Percentiles rank a stretch among this genome's conserved stretches.
Conservation (phyloP, 2,797 vertebrate genomes). For the Amblyraja radiata region DNA sequence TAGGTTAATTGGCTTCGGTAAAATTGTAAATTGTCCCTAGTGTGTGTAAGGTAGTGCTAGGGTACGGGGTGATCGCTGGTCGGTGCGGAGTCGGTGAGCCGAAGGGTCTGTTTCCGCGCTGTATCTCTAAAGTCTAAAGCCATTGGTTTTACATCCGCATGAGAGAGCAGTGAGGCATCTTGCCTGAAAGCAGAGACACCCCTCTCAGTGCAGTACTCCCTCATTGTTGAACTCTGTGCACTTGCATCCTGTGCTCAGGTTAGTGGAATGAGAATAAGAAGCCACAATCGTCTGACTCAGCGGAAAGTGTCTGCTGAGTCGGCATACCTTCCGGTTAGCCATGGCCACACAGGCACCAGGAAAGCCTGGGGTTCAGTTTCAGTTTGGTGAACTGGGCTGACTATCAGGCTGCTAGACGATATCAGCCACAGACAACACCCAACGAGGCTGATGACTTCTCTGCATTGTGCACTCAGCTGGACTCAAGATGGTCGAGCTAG, state of each 20-base stretch:
- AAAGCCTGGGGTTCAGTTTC: neutral
- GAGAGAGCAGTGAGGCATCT: neutral
- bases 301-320: neutral
- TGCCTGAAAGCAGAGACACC: neutral
- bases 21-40: too few relatives aligned
- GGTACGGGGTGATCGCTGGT: too few relatives aligned
- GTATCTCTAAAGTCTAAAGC: too few relatives aligned
- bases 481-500: neutral
- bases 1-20: too few relatives aligned
- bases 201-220: neutral
- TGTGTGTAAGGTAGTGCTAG: too few relatives aligned
- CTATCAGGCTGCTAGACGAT: neutral
- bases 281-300: neutral
- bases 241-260: neutral
- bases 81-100: too few relatives aligned
- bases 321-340: neutral
- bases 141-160: neutral
- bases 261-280: neutral
- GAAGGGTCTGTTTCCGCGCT: too few relatives aligned
- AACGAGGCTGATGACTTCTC: neutral
- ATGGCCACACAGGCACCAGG: neutral
- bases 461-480: neutral
- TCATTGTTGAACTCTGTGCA: neutral
- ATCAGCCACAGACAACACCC: neutral
- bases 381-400: neutral